Evolutionary conservation across 2,113 vertebrate species (phyloP).

Genomic region (Percopsis transmontana): DNA sequence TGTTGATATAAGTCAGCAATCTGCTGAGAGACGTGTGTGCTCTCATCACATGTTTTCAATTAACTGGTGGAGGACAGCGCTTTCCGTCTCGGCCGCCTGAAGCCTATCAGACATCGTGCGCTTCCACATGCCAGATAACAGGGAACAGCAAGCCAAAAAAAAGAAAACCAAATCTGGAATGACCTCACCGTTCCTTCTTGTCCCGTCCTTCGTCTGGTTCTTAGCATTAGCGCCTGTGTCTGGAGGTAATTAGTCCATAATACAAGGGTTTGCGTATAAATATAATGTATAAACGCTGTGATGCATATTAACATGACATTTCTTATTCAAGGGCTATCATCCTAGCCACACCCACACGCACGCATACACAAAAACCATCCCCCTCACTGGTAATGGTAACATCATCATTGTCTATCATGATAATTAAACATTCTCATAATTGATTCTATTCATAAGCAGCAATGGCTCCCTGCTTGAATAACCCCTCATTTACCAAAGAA

Average conservation of each 20-base stretch:
- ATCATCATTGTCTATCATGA: neutral
- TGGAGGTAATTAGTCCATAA: slow-evolving; percentile 5
- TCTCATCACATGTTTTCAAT: slow-evolving; percentile 35
- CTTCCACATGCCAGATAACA: neutral
- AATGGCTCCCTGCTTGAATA: neutral
- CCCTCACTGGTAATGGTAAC: neutral
- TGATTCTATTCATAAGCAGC: neutral
- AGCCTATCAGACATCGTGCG: neutral
- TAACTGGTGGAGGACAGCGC: slow-evolving; percentile 14
- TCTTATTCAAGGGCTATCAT: slow-evolving; percentile 16
- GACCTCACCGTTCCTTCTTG: slow-evolving; percentile 5
- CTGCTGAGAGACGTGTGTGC: slow-evolving; percentile 20
- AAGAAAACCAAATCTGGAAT: neutral
- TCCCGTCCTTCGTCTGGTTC: neutral
- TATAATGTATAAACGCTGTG: neutral
- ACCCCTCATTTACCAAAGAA: neutral
- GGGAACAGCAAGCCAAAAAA: neutral
- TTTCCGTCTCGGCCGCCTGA: slow-evolving; percentile 10
- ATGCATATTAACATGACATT: slow-evolving; percentile 20
- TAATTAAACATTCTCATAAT: neutral
- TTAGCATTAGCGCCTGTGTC: neutral
- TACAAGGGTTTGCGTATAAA: slow-evolving; percentile 8
- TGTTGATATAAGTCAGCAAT: slow-evolving; percentile 43
- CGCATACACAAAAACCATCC: no score
- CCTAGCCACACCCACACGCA: neutral